Evolutionary conservation across 2,888 invertebrate species (phyloP), one percentile per base, ranked within the genome.

Genomic region (Melolontha melolontha): DNA sequence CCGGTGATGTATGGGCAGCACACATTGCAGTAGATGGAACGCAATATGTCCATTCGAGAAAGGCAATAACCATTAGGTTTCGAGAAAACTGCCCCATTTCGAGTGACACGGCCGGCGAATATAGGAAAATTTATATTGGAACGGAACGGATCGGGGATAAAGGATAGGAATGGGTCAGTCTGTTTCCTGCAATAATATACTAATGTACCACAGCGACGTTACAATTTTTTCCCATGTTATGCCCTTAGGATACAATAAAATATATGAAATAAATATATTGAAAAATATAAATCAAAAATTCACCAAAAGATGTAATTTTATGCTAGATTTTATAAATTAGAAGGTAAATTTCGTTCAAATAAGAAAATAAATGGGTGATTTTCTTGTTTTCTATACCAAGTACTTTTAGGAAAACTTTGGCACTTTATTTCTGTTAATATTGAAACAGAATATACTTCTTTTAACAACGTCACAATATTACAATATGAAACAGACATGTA

Each of bases 1-100:
- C 80, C 80, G 76, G 82, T 86, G 86, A 86, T 86, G 84, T 85
- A 86, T 85, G 83, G 85, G 81, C 82, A 80, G 85, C 85, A 85
- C 86, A 86, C 86, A 85, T 85, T 86, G 86, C 86, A 84, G 83
- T 85, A 84, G 85, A 86, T 85, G 85, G 85, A 86, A 85, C 85
- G 86, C 86, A 86, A 86, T 86, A 86, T 86, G 86, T 86, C 86
- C 85, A 84, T 82, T 79, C 83, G 84, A 85, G 85, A 85, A 86
- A 86, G 85, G 86, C 86, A 86, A 86, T 86, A 86, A 86, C 86
- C 86, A 86, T 86, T 86, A 86, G 85, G 86, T 85, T 84, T 83
- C 83, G 84, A 85, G 85, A 86, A 86, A 86, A 86, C 86, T 86
- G 85, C 86, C 86, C 86, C 86, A 86, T 86, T 86, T 84, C 84